Evolutionary conservation across 2,888 invertebrate species (phyloP), one percentile per base, ranked within the genome.

Genomic region (Eupithecia pulchellata): DNA sequence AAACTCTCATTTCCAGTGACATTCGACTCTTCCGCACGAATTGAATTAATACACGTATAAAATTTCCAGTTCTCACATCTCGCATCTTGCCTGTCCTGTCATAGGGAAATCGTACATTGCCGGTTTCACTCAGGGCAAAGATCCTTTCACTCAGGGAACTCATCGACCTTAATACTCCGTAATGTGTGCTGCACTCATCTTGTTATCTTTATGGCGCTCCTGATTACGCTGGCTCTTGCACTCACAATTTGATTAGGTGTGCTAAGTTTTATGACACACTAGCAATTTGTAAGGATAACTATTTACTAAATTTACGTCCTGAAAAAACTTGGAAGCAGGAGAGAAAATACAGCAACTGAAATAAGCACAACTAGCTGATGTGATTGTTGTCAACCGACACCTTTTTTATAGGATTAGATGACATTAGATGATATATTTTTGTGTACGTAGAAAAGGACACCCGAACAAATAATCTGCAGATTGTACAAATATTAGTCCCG

Each of bases 191-290:
- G 75, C 78, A 76, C 80, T 77, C 72, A 72, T 71, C 74, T 75
- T 79, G 80, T 81, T 86, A 86, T 87, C 84, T 84, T 83, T 81
- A 86, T 81, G 79, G 85, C 77, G 62, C 66, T 72, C 72, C 78
- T 86, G 83, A 85, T 86, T 85, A 82, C 81, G 75, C 77, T 66
- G 77, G 75, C 80, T 80, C 78, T 74, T 74, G 73, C 74, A 69
- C 77, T 78, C 81, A 79, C 81, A 80, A 86, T 85, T 86, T 84
- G 83, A 87, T 87, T 86, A 86, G 82, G 77, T 78, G 63, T n/a
- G 72, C 68, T 75, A 68, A 74, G 73, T 77, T 75, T 74, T 55
- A 70, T 63, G 75, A 76, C 34, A 76, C 72, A 79, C 67, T 17
- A 75, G 39, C 32, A 20, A 60, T 63, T 60, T 25, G 11, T 8